Percentiles rank a stretch among this genome's conserved stretches.
These are phyloP conservation scores for Nomada goodeniana DNA, from an alignment of 2,888 invertebrate species.

Conservation along the genomic window DNA sequence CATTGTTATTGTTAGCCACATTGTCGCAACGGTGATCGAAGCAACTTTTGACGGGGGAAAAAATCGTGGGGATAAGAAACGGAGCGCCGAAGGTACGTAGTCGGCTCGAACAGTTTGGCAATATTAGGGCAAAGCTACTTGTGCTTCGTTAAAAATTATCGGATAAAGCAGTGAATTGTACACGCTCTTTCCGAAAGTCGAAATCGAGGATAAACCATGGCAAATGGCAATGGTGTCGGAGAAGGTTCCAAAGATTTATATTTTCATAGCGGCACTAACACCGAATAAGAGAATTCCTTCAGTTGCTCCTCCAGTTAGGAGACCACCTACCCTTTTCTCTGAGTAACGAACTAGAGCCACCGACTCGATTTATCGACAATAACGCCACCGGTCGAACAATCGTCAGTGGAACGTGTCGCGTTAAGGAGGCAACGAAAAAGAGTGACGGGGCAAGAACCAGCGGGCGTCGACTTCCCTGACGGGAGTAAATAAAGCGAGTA, in stretches of 20 bases:
- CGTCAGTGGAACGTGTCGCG: not conserved
- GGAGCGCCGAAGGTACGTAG: no score
- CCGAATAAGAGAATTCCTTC: not conserved
- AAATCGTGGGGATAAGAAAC: not conserved
- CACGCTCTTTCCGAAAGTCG: no score
- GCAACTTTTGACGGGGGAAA: no score
- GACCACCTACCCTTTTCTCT: not conserved
- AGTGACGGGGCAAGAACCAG: not conserved
- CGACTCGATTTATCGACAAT: not conserved
- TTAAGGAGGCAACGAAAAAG: not conserved
- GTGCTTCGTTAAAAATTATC: no score
- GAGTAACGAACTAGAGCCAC: not conserved
- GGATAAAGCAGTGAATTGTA: not conserved
- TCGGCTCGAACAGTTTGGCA: no score
- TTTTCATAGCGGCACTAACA: no score
- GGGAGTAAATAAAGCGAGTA: constrained; percentile 36
- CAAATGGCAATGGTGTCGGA: no score
- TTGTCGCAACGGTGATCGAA: no score
- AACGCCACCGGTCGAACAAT: constrained; percentile 1
- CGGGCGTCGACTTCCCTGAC: not conserved
- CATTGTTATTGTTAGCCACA: no score
- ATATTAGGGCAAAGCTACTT: no score
- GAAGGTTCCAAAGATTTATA: no score
- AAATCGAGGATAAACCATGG: no score
- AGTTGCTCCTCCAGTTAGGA: not conserved